Evolutionary conservation across 2,888 invertebrate species (phyloP).

Genomic region (Eueremaeus valkanovi): DNA sequence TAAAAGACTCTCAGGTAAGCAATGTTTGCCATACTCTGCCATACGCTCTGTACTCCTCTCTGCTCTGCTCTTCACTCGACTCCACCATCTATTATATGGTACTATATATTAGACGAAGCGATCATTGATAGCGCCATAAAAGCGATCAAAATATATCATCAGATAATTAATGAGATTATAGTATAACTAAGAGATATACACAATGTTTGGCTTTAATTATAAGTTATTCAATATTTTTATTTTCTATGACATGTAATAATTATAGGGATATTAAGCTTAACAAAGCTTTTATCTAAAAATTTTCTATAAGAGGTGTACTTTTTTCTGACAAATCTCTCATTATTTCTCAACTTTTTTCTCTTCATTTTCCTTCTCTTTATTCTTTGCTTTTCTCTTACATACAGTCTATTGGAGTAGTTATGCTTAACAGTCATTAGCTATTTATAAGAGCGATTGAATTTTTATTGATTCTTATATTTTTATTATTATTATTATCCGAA

Average conservation of each 20-base stretch:
- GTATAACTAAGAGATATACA: background rate
- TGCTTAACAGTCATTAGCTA: constrained; percentile 14
- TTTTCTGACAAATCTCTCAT: constrained; percentile 26
- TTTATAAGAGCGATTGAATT: constrained; percentile 4
- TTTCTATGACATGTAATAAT: constrained; percentile 18
- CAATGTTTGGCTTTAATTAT: constrained; percentile 30
- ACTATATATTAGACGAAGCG: background rate
- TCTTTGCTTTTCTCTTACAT: background rate
- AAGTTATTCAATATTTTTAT: constrained; percentile 28
- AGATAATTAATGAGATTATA: constrained; percentile 31
- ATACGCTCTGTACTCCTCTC: background rate
- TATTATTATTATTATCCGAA: background rate
- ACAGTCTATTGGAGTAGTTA: background rate
- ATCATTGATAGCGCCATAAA: constrained; percentile 22
- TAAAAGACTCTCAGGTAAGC: constrained; percentile 93
- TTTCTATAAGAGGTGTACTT: constrained; percentile 10
- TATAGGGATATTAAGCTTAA: constrained; percentile 2
- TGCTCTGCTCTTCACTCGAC: background rate
- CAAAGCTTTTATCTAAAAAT: background rate
- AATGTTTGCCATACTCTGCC: background rate
- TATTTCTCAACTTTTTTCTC: background rate
- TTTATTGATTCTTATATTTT: constrained; percentile 2
- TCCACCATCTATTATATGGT: background rate
- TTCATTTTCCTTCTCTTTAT: constrained; percentile 1
- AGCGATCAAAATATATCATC: constrained; percentile 26